A percentile compares a stretch with the other conserved stretches of the same genome.
Conservation (phyloP, 2,888 invertebrate species). For the Ophonus ardosiacus region DNA sequence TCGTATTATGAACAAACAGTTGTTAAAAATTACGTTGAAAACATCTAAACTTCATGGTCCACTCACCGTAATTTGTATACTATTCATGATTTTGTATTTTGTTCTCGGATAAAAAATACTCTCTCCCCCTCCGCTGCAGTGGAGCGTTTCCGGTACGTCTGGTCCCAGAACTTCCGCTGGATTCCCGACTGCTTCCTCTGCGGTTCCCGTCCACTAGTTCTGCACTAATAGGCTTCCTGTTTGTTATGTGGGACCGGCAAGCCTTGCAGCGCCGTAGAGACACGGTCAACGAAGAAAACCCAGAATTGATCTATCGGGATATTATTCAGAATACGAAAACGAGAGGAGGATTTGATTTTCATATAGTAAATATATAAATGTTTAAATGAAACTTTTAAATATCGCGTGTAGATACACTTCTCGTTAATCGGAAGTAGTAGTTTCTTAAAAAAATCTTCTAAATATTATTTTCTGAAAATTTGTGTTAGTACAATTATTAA, state of each 20-base stretch:
- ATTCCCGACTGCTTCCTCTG: conserved; percentile 51
- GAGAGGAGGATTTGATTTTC: too few species aligned
- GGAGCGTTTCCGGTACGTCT: conserved; percentile 12
- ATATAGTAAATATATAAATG: too few species aligned
- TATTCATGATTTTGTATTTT: neutral
- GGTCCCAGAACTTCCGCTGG: conserved; percentile 49
- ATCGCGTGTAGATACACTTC: too few species aligned
- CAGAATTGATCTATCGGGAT: neutral
- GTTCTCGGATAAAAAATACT: neutral
- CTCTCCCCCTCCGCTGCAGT: neutral
- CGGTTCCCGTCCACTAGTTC: conserved; percentile 63
- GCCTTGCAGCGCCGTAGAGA: neutral
- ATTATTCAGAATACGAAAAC: neutral
- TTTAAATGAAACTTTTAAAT: too few species aligned
- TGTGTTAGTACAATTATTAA: too few species aligned
- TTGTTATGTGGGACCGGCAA: conserved; percentile 55
- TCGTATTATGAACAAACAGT: too few species aligned
- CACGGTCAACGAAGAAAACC: neutral
- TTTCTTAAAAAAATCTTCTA: too few species aligned
- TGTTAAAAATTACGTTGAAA: too few species aligned
- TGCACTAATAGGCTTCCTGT: conserved; percentile 62
- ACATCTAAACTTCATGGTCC: neutral
- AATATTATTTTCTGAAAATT: too few species aligned
- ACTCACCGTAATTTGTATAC: neutral
- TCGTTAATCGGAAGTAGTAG: too few species aligned